Conservation (phyloP, 1,140 invertebrate genomes). For the Bombus soroeensis region DNA sequence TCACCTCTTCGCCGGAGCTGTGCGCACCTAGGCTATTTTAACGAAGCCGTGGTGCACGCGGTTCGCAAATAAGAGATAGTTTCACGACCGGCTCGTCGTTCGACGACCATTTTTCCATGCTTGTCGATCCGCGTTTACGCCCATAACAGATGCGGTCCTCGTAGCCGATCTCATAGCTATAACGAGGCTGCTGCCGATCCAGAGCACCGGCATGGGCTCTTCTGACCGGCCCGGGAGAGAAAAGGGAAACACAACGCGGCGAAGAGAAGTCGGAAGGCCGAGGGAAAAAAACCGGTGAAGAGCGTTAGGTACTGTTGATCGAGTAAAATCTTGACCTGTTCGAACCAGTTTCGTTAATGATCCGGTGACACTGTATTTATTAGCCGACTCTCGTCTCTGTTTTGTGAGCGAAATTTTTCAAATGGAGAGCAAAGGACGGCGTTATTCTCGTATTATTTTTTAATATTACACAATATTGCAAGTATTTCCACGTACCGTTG, state of each 20-base stretch:
- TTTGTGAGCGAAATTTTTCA: neutral
- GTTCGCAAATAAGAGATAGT: slow-evolving; percentile 67
- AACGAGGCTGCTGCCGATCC: slow-evolving; percentile 55
- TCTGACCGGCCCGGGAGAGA: neutral
- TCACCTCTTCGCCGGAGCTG: slow-evolving; percentile 37
- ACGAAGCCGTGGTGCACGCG: slow-evolving; percentile 45
- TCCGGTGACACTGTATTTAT: slow-evolving; percentile 52
- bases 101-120: slow-evolving; percentile 61
- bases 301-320: slow-evolving; percentile 52
- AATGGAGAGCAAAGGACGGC: neutral
- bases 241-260: neutral
- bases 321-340: slow-evolving; percentile 47
- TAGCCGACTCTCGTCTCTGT: slow-evolving; percentile 1
- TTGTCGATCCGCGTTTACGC: slow-evolving; percentile 47
- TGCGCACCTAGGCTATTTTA: slow-evolving; percentile 56
- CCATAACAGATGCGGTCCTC: slow-evolving; percentile 60
- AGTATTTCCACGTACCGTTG: no score
- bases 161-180: slow-evolving; percentile 34
- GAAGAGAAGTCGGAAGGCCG: neutral
- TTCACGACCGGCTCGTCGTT: slow-evolving; percentile 67
- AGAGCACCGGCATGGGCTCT: slow-evolving; percentile 13
- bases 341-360: slow-evolving; percentile 66
- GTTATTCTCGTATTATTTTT: neutral
- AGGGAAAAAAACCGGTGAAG: neutral
- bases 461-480: no score